Evolutionary conservation across 2,797 vertebrate genomes (phyloP).

Genomic region (Dallia pectoralis): DNA sequence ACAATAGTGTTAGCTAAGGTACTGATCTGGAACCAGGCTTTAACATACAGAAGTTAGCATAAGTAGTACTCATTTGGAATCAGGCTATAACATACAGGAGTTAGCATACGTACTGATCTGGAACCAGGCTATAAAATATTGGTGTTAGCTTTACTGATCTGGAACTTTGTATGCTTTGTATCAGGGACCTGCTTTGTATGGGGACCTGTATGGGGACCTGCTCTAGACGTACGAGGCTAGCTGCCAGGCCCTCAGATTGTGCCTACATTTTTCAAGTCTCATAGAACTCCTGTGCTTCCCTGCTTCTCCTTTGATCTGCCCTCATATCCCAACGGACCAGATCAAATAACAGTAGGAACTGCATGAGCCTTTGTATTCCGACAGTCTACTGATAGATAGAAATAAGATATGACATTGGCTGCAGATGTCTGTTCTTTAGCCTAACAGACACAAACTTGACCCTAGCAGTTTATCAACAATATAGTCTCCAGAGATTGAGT

Average conservation of each 20-base stretch:
- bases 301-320: slow-evolving; percentile 52
- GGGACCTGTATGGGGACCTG: too few species aligned
- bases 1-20: background rate
- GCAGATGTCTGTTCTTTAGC: background rate
- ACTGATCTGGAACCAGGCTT: background rate
- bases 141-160: too few species aligned
- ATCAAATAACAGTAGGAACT: slow-evolving; percentile 50
- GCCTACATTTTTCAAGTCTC: slow-evolving; percentile 53
- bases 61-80: background rate
- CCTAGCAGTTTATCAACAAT: background rate
- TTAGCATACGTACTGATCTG: background rate
- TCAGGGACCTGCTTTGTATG: too few species aligned
- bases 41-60: too few species aligned
- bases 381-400: slow-evolving; percentile 7
- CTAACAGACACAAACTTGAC: background rate
- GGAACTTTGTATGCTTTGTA: too few species aligned
- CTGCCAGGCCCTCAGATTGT: slow-evolving; percentile 21
- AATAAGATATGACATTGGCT: background rate
- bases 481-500: too few species aligned
- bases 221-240: slow-evolving; percentile 1
- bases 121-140: background rate
- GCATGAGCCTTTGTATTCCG: slow-evolving; percentile 29
- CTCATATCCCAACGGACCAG: slow-evolving; percentile 44
- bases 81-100: background rate
- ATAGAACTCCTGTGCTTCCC: slow-evolving; percentile 43